phyloP scores from a whole-genome alignment of 2,113 vertebrate genomes.

The Dendrocopos noguchii region DNA sequence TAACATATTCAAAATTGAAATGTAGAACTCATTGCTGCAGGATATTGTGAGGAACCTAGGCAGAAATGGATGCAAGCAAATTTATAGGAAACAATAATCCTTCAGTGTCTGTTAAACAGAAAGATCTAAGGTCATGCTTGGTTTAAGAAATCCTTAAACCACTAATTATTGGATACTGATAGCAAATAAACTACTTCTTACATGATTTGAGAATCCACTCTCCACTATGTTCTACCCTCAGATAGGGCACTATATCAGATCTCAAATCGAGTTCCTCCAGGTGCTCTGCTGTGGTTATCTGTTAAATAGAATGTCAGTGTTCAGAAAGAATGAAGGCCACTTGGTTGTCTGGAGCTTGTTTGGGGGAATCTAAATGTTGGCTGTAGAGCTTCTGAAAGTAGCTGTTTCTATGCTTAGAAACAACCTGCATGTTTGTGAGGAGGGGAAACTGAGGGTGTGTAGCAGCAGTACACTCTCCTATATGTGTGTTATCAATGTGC shows the following conservation, averaged over 20 bases:
- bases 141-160: not conserved
- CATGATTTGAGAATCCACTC: not conserved
- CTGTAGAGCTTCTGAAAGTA: not conserved
- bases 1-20: not conserved
- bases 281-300: not conserved
- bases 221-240: not conserved
- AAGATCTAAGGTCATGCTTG: not conserved
- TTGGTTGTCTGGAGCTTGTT: not conserved
- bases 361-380: not conserved
- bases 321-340: not conserved
- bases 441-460: rapidly evolving
- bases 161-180: not conserved
- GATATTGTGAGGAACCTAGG: not conserved
- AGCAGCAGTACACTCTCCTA: not conserved
- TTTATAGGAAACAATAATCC: not conserved
- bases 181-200: not conserved
- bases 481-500: rapidly evolving
- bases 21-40: not conserved
- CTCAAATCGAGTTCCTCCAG: not conserved
- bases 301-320: not conserved
- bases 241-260: not conserved
- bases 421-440: not conserved
- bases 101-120: not conserved
- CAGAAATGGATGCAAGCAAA: not conserved
- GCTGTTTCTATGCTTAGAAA: not conserved